A percentile compares a stretch with the other conserved stretches of the same genome.
These are phyloP conservation scores for Keiferia lycopersicella DNA, from an alignment of 2,888 invertebrate species.

Conservation along the genomic window DNA sequence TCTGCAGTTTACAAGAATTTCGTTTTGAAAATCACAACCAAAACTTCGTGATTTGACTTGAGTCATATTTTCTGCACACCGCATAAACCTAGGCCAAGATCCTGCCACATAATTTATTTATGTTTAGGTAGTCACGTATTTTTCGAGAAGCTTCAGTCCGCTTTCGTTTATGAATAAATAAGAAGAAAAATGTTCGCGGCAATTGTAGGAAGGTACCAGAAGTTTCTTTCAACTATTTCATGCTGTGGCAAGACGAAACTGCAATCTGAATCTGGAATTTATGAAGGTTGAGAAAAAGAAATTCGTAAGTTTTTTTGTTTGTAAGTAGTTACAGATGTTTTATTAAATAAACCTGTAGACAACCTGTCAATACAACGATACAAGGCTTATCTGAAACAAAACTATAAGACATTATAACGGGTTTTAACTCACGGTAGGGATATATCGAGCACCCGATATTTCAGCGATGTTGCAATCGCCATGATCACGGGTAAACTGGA, in stretches of 20 bases:
- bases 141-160: conserved; percentile 68
- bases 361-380: no score
- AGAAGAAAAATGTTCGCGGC: conserved; percentile 65
- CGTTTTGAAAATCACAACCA: background rate
- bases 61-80: background rate
- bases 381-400: no score
- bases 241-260: background rate
- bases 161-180: conserved; percentile 74
- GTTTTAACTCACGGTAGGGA: no score
- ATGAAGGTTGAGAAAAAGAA: no score
- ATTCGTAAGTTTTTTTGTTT: no score
- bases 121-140: conserved; percentile 70
- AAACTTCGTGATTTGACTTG: background rate
- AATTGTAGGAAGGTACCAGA: conserved; percentile 56
- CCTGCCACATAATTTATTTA: conserved; percentile 66
- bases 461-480: no score
- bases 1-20: background rate
- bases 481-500: no score
- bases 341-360: no score
- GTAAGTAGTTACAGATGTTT: no score
- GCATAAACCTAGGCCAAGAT: conserved; percentile 47
- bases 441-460: no score
- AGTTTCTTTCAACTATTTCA: conserved; percentile 29
- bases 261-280: background rate
- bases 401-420: no score